A percentile compares a stretch with the other conserved stretches of the same genome.
Conservation (phyloP, 1,140 invertebrate genomes). For the Drosophila grimshawi region DNA sequence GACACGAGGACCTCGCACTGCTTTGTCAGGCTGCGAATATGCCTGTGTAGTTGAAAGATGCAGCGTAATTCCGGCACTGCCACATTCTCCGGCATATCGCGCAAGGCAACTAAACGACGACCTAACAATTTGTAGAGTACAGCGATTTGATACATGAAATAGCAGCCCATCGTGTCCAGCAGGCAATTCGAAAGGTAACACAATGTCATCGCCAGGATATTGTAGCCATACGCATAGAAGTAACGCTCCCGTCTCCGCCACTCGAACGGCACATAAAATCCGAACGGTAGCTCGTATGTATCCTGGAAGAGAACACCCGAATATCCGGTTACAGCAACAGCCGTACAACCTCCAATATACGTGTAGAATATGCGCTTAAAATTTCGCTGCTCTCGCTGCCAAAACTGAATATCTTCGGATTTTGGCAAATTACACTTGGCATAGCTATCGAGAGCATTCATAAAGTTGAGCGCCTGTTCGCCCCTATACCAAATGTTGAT, state of each 20-base stretch:
- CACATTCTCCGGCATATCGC: conserved; percentile 23
- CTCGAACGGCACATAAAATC: conserved; percentile 75
- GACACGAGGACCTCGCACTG: conserved; percentile 66
- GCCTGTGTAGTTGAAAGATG: conserved; percentile 53
- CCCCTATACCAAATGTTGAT: conserved; percentile 67
- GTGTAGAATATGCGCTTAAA: conserved; percentile 55
- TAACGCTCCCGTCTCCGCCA: conserved; percentile 57
- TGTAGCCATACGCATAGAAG: conserved; percentile 67
- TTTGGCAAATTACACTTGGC: conserved; percentile 23
- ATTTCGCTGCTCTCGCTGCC: conserved; percentile 34
- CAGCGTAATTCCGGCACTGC: conserved; percentile 41
- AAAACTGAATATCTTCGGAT: conserved; percentile 35
- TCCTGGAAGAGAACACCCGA: conserved; percentile 52
- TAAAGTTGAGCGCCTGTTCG: conserved; percentile 25
- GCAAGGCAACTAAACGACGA: conserved; percentile 50
- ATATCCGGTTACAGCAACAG: conserved; percentile 47
- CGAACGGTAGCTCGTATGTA: conserved; percentile 65
- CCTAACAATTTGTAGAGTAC: conserved; percentile 59
- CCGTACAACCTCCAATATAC: conserved; percentile 39
- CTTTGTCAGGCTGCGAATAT: conserved; percentile 26
- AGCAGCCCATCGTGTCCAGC: conserved; percentile 70
- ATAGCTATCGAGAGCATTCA: conserved; percentile 40
- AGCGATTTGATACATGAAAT: conserved; percentile 70
- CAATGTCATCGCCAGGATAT: conserved; percentile 66
- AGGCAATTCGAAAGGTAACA: conserved; percentile 58